phyloP scores from a whole-genome alignment of 1,140 invertebrate genomes.

The Cotesia vestalis region DNA sequence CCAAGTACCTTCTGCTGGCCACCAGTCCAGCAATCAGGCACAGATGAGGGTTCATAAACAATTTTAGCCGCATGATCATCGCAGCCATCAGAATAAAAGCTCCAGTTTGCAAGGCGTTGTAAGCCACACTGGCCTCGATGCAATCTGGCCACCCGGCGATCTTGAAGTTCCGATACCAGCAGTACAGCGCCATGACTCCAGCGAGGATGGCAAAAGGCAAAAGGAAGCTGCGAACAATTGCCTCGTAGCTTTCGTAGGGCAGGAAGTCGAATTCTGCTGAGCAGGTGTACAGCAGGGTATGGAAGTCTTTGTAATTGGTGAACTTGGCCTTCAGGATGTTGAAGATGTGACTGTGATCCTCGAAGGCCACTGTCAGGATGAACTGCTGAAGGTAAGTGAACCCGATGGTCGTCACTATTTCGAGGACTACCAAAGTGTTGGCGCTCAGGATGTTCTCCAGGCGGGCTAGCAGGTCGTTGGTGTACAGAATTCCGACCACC shows the following conservation, averaged over 20 bases:
- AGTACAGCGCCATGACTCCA: conserved; percentile 59
- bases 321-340: conserved; percentile 83
- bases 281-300: conserved; percentile 86
- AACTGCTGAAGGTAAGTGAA: conserved; percentile 51
- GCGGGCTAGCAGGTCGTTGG: conserved; percentile 34
- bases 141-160: conserved; percentile 49
- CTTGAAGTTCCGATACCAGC: conserved; percentile 58
- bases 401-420: conserved; percentile 41
- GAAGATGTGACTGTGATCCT: conserved; percentile 78
- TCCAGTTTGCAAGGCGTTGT: conserved; percentile 74
- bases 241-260: conserved; percentile 65
- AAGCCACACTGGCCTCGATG: conserved; percentile 74
- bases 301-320: conserved; percentile 78
- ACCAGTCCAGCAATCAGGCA: conserved; percentile 76
- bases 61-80: conserved; percentile 84
- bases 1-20: conserved; percentile 61
- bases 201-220: conserved; percentile 68
- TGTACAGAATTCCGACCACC: conserved; percentile 50
- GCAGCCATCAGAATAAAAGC: conserved; percentile 79
- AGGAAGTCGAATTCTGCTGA: conserved; percentile 85
- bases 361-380: conserved; percentile 53
- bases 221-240: conserved; percentile 67
- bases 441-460: conserved; percentile 31
- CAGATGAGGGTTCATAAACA: conserved; percentile 84
- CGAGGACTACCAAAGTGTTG: conserved; percentile 28